Evolutionary conservation across 2,113 vertebrate genomes (phyloP).

Genomic region (Semicossyphus pulcher): DNA sequence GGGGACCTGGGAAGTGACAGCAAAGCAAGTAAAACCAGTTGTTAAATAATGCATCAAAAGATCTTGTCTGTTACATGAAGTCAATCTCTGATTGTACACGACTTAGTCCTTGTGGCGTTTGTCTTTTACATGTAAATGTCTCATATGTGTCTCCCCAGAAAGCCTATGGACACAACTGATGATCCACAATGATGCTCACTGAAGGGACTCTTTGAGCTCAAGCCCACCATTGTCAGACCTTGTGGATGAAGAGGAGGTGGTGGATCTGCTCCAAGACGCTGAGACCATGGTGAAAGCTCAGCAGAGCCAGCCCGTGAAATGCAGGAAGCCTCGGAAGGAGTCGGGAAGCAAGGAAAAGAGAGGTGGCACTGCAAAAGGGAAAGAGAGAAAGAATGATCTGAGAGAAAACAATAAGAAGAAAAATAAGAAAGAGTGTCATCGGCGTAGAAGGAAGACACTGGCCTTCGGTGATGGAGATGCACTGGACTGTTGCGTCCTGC

Average conservation of each 20-base stretch:
- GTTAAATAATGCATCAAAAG: conserved; percentile 57
- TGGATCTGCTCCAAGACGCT: conserved; percentile 67
- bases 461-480: conserved; percentile 62
- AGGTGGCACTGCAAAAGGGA: conserved; percentile 39
- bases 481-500: conserved; percentile 90
- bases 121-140: conserved; percentile 30
- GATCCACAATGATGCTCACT: conserved; percentile 69
- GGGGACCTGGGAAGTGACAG: conserved; percentile 35
- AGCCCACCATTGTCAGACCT: conserved; percentile 55
- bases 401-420: conserved; percentile 58
- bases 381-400: conserved; percentile 40
- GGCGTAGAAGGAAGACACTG: conserved; percentile 80
- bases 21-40: conserved; percentile 48
- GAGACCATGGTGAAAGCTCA: conserved; percentile 83
- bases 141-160: conserved; percentile 67
- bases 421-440: conserved; percentile 84
- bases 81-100: conserved; percentile 26
- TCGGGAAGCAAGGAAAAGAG: conserved; percentile 57
- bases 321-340: conserved; percentile 58
- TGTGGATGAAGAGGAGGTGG: conserved; percentile 68
- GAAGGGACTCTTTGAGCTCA: conserved; percentile 73
- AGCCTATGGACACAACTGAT: conserved; percentile 74
- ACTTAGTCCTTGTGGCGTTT: neutral
- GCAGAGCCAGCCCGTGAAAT: conserved; percentile 65
- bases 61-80: conserved; percentile 43